Evolutionary conservation across 1,140 invertebrate species (phyloP).

Genomic region (Drosophila teissieri): DNA sequence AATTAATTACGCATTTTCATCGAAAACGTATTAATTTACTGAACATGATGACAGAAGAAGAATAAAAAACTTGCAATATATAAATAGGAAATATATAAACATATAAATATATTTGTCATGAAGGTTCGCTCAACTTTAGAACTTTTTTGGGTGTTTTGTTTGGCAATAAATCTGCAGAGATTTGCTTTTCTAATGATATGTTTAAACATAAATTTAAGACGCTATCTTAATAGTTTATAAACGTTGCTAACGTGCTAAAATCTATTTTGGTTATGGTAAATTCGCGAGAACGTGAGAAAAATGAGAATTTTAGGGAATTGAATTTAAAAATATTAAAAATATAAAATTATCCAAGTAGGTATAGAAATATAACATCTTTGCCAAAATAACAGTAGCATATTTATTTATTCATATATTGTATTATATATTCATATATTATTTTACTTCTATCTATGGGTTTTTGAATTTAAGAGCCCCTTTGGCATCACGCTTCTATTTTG

Average conservation of each 20-base stretch:
- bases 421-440: constrained; percentile 1
- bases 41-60: not conserved
- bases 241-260: constrained; percentile 37
- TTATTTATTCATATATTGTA: no score
- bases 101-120: not conserved
- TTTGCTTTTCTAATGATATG: constrained; percentile 66
- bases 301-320: no score
- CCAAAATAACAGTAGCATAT: no score
- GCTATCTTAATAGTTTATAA: constrained; percentile 59
- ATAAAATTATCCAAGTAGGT: no score
- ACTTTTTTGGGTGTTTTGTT: constrained; percentile 10
- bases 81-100: not conserved
- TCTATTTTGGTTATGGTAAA: constrained; percentile 25
- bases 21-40: constrained; percentile 62
- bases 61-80: not conserved
- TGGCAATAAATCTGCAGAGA: constrained; percentile 41
- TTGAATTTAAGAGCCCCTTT: constrained; percentile 21
- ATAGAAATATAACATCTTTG: no score
- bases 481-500: constrained; percentile 26
- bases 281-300: constrained; percentile 31
- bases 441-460: not conserved
- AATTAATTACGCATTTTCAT: constrained; percentile 69
- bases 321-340: no score
- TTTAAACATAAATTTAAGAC: constrained; percentile 28
- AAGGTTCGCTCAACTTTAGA: constrained; percentile 10